Evolutionary conservation across 2,113 vertebrate genomes (phyloP), one percentile per base, ranked within the genome.

Genomic region (Balaeniceps rex): DNA sequence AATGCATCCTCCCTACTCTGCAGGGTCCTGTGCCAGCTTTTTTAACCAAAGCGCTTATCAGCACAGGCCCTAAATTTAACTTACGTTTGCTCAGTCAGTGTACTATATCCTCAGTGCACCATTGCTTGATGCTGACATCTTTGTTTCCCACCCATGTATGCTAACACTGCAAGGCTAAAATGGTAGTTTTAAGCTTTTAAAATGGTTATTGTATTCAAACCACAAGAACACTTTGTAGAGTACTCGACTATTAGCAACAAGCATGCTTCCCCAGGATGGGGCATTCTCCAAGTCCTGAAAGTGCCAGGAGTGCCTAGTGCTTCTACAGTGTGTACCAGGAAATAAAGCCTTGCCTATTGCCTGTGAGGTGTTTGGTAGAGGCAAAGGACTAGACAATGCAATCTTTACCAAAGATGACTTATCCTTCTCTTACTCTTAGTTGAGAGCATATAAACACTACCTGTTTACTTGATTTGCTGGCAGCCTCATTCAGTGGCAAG

Each of bases 291-390:
- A 9, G 23, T 4, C 26, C 28, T 12, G 7, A 19, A 66, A 75
- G 16, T 25, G 10, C 33, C 26, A 49, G n/a, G 21, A 51, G 3
- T 14, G 9, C 47, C 29, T 8, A 23, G 7, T 12, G 63, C 65
- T 71, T 49, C 86, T 55, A 29, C 9, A 36, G 25, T 1, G 2
- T 0, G 1, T 5, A n/a, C 31, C 1, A 3, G 16, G 65, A 94
- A 81, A 21, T 13, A 5, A 34, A 24, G 14, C 14, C 49, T 31
- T 47, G 19, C 21, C 46, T 51, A 2, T 1, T 42, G 29, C 29
- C 84, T 23, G 22, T 2, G 21, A 51, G 17, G 42, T 28, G n/a
- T 25, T 34, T 33, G 19, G 49, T 17, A 55, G 72, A 71, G 38
- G 42, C 75, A 47, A 29, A 63, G 29, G 28, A 71, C 74, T 57